A percentile compares a stretch with the other conserved stretches of the same genome.
These are phyloP conservation scores for Alouatta caraya DNA, from an alignment of 2,797 vertebrate genomes.

Conservation along the genomic window DNA sequence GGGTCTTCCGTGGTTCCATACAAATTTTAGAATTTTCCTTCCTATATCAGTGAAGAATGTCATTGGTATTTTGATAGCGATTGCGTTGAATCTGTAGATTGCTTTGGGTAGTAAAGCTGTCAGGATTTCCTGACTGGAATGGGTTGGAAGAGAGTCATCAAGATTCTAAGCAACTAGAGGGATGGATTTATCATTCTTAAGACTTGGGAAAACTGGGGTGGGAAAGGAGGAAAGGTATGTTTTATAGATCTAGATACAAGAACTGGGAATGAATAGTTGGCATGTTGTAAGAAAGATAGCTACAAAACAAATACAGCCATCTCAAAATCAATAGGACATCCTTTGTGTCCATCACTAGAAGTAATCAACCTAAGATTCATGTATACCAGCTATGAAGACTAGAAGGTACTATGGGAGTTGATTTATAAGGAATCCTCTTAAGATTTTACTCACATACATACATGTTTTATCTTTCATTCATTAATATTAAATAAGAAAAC, in stretches of 20 bases:
- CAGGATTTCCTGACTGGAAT: not conserved
- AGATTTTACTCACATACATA: not conserved
- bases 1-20: not conserved
- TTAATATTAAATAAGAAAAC: not conserved
- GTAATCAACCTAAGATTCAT: not conserved
- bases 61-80: not conserved
- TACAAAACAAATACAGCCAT: not conserved
- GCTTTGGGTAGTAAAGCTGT: not conserved
- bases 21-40: not conserved
- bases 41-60: not conserved
- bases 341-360: not conserved
- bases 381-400: not conserved
- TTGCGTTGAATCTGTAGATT: not conserved
- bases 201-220: not conserved
- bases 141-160: not conserved
- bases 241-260: not conserved
- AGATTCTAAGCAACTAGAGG: not conserved
- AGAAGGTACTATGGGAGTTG: not conserved
- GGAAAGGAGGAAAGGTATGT: not conserved
- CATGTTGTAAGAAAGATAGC: not conserved
- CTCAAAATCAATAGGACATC: not conserved
- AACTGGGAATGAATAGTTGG: not conserved
- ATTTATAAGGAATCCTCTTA: not conserved
- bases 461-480: not conserved
- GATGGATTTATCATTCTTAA: not conserved